Evolutionary conservation across 2,113 vertebrate species (phyloP).

Genomic region (Lepisosteus osseus): DNA sequence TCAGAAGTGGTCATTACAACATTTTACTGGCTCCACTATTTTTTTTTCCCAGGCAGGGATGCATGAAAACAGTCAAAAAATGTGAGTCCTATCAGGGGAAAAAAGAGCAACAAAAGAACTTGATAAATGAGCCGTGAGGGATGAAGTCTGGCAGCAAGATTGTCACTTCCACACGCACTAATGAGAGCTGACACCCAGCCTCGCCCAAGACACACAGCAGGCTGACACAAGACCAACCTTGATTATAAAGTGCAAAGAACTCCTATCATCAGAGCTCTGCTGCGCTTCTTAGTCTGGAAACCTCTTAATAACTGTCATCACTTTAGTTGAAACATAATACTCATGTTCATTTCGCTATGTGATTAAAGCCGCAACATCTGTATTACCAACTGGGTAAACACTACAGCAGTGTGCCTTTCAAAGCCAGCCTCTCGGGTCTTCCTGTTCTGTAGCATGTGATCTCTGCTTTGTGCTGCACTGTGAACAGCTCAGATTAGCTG

Average conservation of each 20-base stretch:
- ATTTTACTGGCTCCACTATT: no score
- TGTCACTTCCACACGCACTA: slow-evolving; percentile 21
- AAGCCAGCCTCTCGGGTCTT: no score
- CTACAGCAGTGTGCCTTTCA: no score
- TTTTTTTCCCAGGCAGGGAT: background rate
- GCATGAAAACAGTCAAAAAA: background rate
- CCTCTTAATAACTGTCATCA: background rate
- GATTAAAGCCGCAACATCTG: no score
- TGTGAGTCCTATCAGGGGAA: background rate
- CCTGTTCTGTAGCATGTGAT: no score
- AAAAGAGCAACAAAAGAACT: background rate
- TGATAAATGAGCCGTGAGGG: background rate
- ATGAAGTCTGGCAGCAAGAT: background rate
- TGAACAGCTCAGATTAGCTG: no score
- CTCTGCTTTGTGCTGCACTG: no score
- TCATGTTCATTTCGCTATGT: no score
- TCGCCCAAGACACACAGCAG: background rate
- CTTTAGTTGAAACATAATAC: no score
- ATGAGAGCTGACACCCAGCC: background rate
- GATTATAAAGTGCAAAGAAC: slow-evolving; percentile 15
- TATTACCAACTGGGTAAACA: no score
- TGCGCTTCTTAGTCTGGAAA: background rate
- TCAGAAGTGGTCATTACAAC: no score
- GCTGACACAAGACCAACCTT: slow-evolving; percentile 14
- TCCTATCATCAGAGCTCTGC: slow-evolving; percentile 2